Percentiles rank a stretch among this genome's conserved stretches.
phyloP scores from a whole-genome alignment of 2,113 vertebrate genomes.

The Vulpes vulpes region DNA sequence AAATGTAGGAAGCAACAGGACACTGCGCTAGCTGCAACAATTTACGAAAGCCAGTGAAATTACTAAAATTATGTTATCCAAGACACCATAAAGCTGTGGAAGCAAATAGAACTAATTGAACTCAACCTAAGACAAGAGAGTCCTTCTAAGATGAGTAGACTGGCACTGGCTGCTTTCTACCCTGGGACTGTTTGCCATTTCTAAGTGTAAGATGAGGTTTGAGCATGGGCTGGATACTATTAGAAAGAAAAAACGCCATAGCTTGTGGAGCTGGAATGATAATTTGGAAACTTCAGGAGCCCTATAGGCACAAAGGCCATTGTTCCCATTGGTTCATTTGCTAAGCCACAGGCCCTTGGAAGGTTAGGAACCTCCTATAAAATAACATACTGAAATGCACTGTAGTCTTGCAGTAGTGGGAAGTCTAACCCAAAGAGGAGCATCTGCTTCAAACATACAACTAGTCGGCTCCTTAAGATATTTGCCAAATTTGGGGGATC shows the following conservation, averaged over 20 bases:
- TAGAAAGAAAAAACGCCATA: background rate
- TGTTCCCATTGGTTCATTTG: background rate
- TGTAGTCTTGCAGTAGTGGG: background rate
- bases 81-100: background rate
- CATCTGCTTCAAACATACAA: background rate
- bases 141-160: background rate
- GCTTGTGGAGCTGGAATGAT: background rate
- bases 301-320: background rate
- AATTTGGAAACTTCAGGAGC: background rate
- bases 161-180: background rate
- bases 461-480: background rate
- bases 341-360: background rate
- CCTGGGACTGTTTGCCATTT: background rate
- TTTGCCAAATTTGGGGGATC: background rate
- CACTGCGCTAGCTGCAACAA: background rate
- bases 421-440: background rate
- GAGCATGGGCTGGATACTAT: constrained; percentile 22
- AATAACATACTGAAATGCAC: background rate
- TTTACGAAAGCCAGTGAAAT: background rate
- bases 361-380: background rate
- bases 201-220: constrained; percentile 46
- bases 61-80: background rate
- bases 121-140: background rate
- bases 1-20: background rate
- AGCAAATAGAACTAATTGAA: background rate